Evolutionary conservation across 2,113 vertebrate species (phyloP).

Genomic region (Platycercus adscitus): DNA sequence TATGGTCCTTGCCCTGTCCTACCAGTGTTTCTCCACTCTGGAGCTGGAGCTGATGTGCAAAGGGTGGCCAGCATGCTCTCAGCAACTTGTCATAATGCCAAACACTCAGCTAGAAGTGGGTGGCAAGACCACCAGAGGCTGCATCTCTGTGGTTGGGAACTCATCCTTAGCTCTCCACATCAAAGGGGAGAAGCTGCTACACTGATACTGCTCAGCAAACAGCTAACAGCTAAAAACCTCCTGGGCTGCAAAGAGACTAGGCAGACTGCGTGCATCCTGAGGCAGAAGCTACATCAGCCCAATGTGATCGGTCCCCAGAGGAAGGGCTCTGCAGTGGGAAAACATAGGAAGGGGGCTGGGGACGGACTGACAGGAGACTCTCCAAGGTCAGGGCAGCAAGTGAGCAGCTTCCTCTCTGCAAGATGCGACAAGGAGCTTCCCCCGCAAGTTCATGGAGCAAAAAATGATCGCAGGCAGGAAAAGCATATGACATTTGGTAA

Average conservation of each 20-base stretch:
- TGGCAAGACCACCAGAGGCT: not conserved
- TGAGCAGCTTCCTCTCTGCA: not conserved
- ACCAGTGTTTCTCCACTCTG: not conserved
- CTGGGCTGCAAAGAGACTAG: rapidly evolving
- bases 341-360: not conserved
- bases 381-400: not conserved
- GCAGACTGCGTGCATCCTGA: not conserved
- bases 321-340: constrained; percentile 15
- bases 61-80: not conserved
- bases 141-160: not conserved
- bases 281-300: not conserved
- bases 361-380: not conserved
- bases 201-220: rapidly evolving
- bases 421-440: not conserved
- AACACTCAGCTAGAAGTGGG: not conserved
- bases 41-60: not conserved
- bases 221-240: not conserved
- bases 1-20: not conserved
- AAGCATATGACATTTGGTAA: not conserved
- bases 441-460: not conserved
- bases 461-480: not conserved
- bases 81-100: not conserved
- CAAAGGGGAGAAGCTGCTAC: not conserved
- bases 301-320: not conserved
- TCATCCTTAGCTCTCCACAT: not conserved